Evolutionary conservation across 2,797 vertebrate species (phyloP).

Genomic region (Tenualosa thibaudeaui): DNA sequence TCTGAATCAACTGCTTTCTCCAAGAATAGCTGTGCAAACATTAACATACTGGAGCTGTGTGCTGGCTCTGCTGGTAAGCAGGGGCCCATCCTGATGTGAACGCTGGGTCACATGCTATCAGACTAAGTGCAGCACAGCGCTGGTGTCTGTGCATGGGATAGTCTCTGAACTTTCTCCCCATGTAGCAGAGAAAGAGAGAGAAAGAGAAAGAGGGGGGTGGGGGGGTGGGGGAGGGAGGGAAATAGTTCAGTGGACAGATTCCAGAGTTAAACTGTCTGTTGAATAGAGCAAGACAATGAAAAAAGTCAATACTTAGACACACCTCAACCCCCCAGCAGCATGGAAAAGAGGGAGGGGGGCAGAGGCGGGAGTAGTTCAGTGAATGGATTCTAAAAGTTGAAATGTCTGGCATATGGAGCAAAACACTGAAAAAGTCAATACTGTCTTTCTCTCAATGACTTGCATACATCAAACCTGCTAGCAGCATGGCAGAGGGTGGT

Average conservation of each 20-base stretch:
- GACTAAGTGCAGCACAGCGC: neutral
- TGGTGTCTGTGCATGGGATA: neutral
- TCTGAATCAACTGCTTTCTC: neutral
- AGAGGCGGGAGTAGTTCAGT: neutral
- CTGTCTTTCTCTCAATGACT: too few relatives aligned
- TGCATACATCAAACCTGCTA: neutral
- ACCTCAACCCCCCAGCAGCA: neutral
- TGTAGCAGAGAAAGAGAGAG: neutral
- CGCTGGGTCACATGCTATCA: neutral
- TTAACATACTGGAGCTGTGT: neutral
- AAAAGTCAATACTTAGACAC: neutral
- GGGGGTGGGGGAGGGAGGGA: neutral
- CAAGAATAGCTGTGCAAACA: slow-evolving; percentile 18
- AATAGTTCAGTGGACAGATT: too few relatives aligned
- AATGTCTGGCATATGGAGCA: too few relatives aligned
- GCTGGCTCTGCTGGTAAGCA: neutral
- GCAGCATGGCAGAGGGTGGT: neutral
- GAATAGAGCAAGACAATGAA: neutral
- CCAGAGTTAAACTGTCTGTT: too few relatives aligned
- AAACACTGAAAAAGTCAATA: too few relatives aligned
- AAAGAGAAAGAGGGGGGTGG: neutral
- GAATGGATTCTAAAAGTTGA: too few relatives aligned
- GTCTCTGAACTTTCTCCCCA: neutral
- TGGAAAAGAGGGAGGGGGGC: neutral
- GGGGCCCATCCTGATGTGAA: neutral